These are phyloP conservation scores for Anthrax anthrax DNA, from an alignment of 2,888 invertebrate species.

Conservation along the genomic window DNA sequence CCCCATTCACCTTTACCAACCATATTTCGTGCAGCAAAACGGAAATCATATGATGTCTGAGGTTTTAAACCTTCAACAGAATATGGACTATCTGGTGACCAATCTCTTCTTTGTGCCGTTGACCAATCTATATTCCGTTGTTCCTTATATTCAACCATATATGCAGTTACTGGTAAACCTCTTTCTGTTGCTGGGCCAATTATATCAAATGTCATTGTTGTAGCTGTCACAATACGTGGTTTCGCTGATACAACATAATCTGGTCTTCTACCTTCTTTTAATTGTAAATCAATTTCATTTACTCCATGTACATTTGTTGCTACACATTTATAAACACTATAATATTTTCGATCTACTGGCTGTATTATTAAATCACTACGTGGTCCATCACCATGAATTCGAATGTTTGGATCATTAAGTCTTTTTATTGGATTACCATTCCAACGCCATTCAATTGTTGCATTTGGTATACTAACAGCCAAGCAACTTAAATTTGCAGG, in stretches of 20 bases:
- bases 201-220: slow-evolving; percentile 68
- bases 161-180: slow-evolving; percentile 61
- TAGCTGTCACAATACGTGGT: slow-evolving; percentile 61
- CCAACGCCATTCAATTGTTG: slow-evolving; percentile 75
- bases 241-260: slow-evolving; percentile 47
- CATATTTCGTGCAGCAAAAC: slow-evolving; percentile 72
- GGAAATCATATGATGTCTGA: slow-evolving; percentile 60
- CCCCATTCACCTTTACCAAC: slow-evolving; percentile 70
- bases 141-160: slow-evolving; percentile 61
- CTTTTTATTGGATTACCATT: slow-evolving; percentile 41
- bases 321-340: slow-evolving; percentile 64
- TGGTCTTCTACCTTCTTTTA: slow-evolving; percentile 62
- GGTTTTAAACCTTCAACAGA: slow-evolving; percentile 67
- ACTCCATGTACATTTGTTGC: slow-evolving; percentile 65
- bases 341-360: slow-evolving; percentile 50
- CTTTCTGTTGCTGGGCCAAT: slow-evolving; percentile 57
- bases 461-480: slow-evolving; percentile 81
- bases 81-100: slow-evolving; percentile 68
- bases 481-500: slow-evolving; percentile 75
- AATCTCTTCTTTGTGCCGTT: slow-evolving; percentile 52
- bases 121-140: slow-evolving; percentile 54
- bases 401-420: slow-evolving; percentile 38
- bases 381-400: slow-evolving; percentile 52
- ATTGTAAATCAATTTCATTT: slow-evolving; percentile 48
- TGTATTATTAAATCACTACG: slow-evolving; percentile 54